Conservation (phyloP, 2,797 vertebrate genomes). For the Pantherophis vulpinus region DNA sequence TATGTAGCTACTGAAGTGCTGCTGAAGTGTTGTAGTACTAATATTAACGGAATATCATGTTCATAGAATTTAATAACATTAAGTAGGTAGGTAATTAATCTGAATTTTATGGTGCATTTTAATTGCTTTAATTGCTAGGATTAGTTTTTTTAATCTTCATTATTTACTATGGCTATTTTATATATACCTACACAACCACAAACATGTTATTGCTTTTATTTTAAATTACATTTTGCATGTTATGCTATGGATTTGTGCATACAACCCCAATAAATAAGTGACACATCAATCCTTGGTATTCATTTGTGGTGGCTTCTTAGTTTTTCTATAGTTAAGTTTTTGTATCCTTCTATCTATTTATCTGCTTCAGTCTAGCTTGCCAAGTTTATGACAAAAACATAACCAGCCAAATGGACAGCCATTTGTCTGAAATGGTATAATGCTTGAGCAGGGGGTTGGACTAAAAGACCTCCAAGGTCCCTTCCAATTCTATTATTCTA, state of each 20-base stretch:
- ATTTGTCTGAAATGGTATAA: neutral
- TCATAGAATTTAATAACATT: neutral
- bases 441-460: neutral
- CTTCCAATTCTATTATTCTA: neutral
- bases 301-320: neutral
- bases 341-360: neutral
- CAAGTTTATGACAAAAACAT: neutral
- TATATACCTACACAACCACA: neutral
- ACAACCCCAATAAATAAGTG: neutral
- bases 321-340: neutral
- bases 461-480: neutral
- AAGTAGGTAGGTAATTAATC: neutral
- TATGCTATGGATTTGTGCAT: neutral
- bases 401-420: neutral
- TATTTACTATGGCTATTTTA: neutral
- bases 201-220: neutral
- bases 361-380: neutral
- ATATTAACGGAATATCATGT: neutral
- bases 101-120: neutral
- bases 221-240: neutral
- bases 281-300: neutral
- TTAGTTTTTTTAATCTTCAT: neutral
- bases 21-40: neutral
- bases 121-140: neutral
- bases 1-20: neutral